A percentile compares a stretch with the other conserved stretches of the same genome.
These are phyloP conservation scores for Nycticorax nycticorax DNA, from an alignment of 2,113 vertebrate species.

Conservation along the genomic window DNA sequence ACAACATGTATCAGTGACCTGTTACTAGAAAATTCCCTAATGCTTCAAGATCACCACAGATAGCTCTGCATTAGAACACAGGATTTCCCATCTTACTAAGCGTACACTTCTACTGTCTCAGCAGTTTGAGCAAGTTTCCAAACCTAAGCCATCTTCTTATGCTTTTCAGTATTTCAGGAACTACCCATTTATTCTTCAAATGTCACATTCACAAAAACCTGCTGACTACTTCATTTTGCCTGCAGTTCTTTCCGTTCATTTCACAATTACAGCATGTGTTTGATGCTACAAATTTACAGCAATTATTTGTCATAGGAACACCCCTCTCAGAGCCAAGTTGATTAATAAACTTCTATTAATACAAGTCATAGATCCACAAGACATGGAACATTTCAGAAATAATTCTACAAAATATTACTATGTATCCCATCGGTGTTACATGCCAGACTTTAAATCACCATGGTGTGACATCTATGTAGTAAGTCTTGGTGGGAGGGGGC, in stretches of 20 bases:
- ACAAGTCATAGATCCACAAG: neutral
- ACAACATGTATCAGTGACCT: neutral
- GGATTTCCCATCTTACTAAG: neutral
- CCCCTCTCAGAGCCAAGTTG: neutral
- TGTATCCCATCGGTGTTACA: neutral
- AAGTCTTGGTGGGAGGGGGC: neutral
- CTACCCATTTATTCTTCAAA: neutral
- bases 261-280: neutral
- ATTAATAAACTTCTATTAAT: neutral
- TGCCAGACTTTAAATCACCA: neutral
- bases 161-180: neutral
- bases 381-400: neutral
- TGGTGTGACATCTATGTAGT: neutral
- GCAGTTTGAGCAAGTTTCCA: neutral
- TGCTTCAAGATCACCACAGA: neutral
- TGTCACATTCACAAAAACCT: neutral
- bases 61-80: neutral
- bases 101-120: neutral
- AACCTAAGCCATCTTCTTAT: neutral
- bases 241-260: neutral
- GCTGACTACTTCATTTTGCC: neutral
- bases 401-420: neutral
- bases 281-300: neutral
- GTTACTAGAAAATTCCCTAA: neutral
- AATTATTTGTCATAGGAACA: neutral